Percentiles rank a stretch among this genome's conserved stretches.
Conservation (phyloP, 2,113 vertebrate genomes). For the Sphaerodactylus townsendi region DNA sequence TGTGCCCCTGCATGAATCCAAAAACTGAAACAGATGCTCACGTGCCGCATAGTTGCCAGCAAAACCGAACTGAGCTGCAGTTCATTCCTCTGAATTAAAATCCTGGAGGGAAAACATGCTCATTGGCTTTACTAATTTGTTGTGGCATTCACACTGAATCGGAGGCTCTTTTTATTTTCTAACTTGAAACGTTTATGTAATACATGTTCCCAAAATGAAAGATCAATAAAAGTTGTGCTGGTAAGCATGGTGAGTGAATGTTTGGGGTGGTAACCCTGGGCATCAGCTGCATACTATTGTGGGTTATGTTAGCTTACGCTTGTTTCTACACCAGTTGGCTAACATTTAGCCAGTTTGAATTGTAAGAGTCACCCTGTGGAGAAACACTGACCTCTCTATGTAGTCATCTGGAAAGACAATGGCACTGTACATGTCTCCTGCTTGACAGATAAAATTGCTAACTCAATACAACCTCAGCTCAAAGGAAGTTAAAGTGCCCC, state of each 20-base stretch:
- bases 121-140: conserved; percentile 40
- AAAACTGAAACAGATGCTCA: conserved; percentile 50
- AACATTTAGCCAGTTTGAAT: conserved; percentile 25
- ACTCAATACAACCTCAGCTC: not conserved
- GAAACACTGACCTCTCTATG: conserved; percentile 7
- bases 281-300: not conserved
- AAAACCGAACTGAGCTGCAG: conserved; percentile 31
- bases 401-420: conserved; percentile 5
- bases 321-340: conserved; percentile 23
- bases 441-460: not conserved
- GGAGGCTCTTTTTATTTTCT: conserved; percentile 48
- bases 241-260: conserved; percentile 30
- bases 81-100: conserved; percentile 54
- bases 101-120: conserved; percentile 36
- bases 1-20: conserved; percentile 48
- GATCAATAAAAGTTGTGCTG: conserved; percentile 58
- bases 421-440: not conserved
- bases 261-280: not conserved
- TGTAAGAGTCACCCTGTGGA: conserved; percentile 8
- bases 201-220: conserved; percentile 69
- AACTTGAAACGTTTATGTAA: conserved; percentile 54
- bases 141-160: conserved; percentile 47
- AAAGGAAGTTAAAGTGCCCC: not conserved
- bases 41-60: conserved; percentile 23
- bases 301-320: not conserved